A percentile compares a stretch with the other conserved stretches of the same genome.
These are phyloP conservation scores for Phyllostomus discolor DNA, from an alignment of 2,113 vertebrate genomes.

Conservation along the genomic window DNA sequence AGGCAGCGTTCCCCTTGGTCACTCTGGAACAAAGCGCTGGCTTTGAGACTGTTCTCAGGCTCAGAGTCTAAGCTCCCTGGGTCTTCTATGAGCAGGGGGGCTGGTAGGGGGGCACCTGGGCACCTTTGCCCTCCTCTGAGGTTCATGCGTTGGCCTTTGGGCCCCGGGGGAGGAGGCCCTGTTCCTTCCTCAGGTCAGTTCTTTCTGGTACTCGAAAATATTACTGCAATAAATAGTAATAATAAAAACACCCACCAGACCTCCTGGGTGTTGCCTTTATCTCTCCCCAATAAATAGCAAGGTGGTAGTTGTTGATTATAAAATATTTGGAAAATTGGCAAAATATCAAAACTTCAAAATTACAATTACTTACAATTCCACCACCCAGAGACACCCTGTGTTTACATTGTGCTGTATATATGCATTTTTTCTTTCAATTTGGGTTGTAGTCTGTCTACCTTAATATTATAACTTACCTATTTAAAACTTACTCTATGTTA, in stretches of 20 bases:
- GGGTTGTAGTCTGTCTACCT: background rate
- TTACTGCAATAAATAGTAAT: background rate
- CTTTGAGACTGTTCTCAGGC: background rate
- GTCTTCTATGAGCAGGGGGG: too few species aligned
- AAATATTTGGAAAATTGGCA: background rate
- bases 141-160: background rate
- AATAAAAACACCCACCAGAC: background rate
- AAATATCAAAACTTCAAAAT: background rate
- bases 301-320: background rate
- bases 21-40: background rate
- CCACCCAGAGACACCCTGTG: background rate
- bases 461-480: background rate
- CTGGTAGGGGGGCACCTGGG: too few species aligned
- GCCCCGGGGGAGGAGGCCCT: background rate
- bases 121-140: fast-evolving
- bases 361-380: background rate
- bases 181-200: background rate
- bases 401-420: background rate
- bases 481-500: background rate
- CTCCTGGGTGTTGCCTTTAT: background rate
- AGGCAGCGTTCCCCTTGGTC: background rate
- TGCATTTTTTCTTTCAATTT: background rate
- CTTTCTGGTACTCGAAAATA: background rate
- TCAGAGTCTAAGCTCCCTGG: background rate
- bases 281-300: background rate